These are phyloP conservation scores for Patella depressa DNA, from an alignment of 2,888 invertebrate species.

Conservation along the genomic window DNA sequence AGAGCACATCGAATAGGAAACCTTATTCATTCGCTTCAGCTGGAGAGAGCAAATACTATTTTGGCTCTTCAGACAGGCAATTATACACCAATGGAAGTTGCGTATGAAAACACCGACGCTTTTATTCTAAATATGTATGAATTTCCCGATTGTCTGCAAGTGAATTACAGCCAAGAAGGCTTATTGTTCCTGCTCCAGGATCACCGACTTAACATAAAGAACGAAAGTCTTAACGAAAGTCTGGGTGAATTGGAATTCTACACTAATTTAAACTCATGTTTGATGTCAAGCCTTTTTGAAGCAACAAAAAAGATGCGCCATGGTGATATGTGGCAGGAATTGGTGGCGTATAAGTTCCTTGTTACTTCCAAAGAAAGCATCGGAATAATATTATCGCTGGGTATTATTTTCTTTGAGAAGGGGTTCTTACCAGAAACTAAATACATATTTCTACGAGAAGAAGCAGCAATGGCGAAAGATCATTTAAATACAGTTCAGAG, in stretches of 20 bases:
- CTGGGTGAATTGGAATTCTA: constrained; percentile 20
- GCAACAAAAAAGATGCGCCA: constrained; percentile 8
- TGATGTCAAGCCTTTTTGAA: constrained; percentile 16
- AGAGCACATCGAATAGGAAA: constrained; percentile 23
- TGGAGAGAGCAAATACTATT: constrained; percentile 27
- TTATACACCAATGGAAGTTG: not conserved
- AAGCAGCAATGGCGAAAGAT: constrained; percentile 21
- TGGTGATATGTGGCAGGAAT: constrained; percentile 23
- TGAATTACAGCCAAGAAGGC: not conserved
- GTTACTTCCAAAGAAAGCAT: constrained; percentile 27
- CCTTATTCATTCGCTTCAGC: constrained; percentile 27
- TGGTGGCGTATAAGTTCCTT: constrained; percentile 31
- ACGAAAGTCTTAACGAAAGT: constrained; percentile 13
- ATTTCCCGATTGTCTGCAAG: constrained; percentile 8
- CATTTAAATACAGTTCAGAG: constrained; percentile 20
- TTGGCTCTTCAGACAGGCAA: constrained; percentile 17
- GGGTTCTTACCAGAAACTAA: constrained; percentile 15
- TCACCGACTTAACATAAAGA: constrained; percentile 11
- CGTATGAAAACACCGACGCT: constrained; percentile 14
- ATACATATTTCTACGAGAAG: constrained; percentile 12
- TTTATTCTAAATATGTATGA: not conserved
- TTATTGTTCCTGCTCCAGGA: not conserved
- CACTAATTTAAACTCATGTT: constrained; percentile 17
- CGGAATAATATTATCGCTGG: constrained; percentile 21
- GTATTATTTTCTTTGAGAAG: constrained; percentile 23